phyloP scores from a whole-genome alignment of 1,140 invertebrate species.

The Mycetomoellerius zeteki region DNA sequence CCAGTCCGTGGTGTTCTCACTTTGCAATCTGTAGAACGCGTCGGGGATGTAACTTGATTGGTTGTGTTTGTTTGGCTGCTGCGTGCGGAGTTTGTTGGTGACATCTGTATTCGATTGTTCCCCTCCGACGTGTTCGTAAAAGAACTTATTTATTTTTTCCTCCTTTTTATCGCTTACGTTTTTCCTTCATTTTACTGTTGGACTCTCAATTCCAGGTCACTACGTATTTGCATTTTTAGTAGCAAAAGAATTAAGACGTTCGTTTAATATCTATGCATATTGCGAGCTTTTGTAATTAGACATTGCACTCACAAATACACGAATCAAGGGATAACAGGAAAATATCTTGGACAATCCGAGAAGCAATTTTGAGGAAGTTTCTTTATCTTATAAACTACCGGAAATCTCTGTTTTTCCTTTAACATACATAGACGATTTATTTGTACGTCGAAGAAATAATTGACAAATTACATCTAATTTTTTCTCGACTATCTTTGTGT shows the following conservation, averaged over 20 bases:
- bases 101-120: conserved; percentile 38
- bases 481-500: neutral
- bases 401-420: neutral
- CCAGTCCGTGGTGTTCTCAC: conserved; percentile 45
- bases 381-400: conserved; percentile 53
- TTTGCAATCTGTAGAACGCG: conserved; percentile 39
- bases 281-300: conserved; percentile 62
- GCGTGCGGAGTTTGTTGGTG: conserved; percentile 9
- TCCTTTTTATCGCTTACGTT: neutral
- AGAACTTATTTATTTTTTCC: conserved; percentile 2
- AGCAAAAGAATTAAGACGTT: neutral
- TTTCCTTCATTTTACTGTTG: neutral
- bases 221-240: neutral
- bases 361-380: conserved; percentile 65
- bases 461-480: neutral
- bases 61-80: conserved; percentile 32
- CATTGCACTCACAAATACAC: conserved; percentile 29
- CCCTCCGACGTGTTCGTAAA: neutral
- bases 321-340: conserved; percentile 65
- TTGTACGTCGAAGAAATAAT: neutral
- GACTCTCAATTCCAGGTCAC: neutral
- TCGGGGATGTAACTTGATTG: conserved; percentile 44
- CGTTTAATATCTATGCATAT: neutral
- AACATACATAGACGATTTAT: neutral
- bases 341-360: conserved; percentile 60